phyloP scores from a whole-genome alignment of 2,888 invertebrate species.

The Spialia ferax region DNA sequence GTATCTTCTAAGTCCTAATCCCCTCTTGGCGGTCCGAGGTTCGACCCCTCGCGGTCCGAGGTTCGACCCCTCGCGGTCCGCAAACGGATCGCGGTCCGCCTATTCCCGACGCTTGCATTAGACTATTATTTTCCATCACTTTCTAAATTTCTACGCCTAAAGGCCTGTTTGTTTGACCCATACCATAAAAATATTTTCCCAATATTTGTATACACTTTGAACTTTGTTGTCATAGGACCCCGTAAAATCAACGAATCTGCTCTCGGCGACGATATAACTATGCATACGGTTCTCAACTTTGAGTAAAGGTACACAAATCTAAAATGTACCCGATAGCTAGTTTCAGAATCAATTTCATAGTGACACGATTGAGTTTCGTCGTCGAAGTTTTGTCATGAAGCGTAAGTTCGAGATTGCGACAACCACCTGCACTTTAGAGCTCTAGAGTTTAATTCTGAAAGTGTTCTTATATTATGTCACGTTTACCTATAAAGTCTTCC shows the following conservation, averaged over 20 bases:
- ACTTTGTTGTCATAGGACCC: conserved; percentile 3
- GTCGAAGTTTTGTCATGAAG: conserved; percentile 23
- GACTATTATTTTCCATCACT: too few species aligned
- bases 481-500: too few species aligned
- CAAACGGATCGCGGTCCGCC: too few species aligned
- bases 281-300: not conserved
- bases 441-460: not conserved
- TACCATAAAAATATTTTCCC: not conserved
- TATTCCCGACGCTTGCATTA: too few species aligned
- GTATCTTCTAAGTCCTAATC: too few species aligned
- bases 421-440: not conserved
- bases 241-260: not conserved
- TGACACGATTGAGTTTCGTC: conserved; percentile 33
- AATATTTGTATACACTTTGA: not conserved
- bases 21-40: too few species aligned
- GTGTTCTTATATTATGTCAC: not conserved
- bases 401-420: conserved; percentile 9
- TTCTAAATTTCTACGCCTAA: too few species aligned
- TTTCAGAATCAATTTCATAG: conserved; percentile 37
- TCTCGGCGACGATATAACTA: not conserved
- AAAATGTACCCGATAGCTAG: conserved; percentile 29
- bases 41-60: too few species aligned
- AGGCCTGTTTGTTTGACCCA: not conserved
- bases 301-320: conserved; percentile 21
- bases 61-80: too few species aligned